A percentile compares a stretch with the other conserved stretches of the same genome.
phyloP scores from a whole-genome alignment of 1,140 invertebrate species.

The Euura lappo region DNA sequence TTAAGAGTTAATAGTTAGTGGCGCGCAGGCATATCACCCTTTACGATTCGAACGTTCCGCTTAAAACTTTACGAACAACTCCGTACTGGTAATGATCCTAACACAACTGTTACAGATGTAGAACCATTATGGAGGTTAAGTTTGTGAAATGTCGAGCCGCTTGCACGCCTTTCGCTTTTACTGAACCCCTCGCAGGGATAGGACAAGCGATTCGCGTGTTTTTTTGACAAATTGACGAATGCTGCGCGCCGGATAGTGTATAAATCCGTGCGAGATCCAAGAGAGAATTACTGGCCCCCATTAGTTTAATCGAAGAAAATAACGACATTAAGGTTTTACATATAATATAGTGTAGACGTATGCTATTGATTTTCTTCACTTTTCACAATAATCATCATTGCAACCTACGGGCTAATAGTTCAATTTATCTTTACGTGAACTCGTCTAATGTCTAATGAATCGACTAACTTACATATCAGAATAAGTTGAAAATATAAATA shows the following conservation, averaged over 20 bases:
- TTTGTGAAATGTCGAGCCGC: background rate
- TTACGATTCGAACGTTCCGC: background rate
- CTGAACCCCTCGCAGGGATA: background rate
- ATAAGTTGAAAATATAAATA: too few relatives aligned
- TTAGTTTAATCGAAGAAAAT: constrained; percentile 36
- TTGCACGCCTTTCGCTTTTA: background rate
- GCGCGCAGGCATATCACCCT: constrained; percentile 36
- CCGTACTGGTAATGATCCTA: too few relatives aligned
- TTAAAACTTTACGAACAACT: background rate
- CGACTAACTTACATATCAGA: too few relatives aligned
- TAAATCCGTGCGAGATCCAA: constrained; percentile 60
- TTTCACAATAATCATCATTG: too few relatives aligned
- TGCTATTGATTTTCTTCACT: too few relatives aligned
- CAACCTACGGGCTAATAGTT: constrained; percentile 40
- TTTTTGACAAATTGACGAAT: too few relatives aligned
- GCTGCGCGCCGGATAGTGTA: constrained; percentile 47
- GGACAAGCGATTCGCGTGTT: too few relatives aligned
- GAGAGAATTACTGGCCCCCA: constrained; percentile 62
- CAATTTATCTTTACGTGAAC: constrained; percentile 18
- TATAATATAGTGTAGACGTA: background rate
- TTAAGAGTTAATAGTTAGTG: constrained; percentile 54
- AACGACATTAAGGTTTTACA: constrained; percentile 44
- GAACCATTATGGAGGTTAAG: too few relatives aligned
- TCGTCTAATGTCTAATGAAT: too few relatives aligned
- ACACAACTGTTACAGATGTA: too few relatives aligned